Evolutionary conservation across 2,888 invertebrate genomes (phyloP), one percentile per base, ranked within the genome.

Genomic region (Notocelia uddmanniana): DNA sequence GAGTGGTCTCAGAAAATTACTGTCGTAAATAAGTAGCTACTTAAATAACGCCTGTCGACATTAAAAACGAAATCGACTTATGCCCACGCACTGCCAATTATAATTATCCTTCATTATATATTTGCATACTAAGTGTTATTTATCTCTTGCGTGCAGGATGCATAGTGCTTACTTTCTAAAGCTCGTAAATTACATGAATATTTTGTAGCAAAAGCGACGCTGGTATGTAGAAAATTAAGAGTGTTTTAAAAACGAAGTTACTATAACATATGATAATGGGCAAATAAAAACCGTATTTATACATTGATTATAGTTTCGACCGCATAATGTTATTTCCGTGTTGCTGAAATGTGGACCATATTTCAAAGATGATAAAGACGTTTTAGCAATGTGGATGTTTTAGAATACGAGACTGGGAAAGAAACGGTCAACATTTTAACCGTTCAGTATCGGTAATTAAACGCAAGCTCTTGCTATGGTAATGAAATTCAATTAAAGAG

Each of bases 401-500:
- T 10, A 50, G 23, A 34, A 50, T 58, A 59, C 34, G 59, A 68
- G n/a, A 11, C 34, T 60, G 48, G 3, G 26, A 41, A 45, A 58
- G 50, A 19, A 52, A 54, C 50, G 31, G 48, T 31, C 62, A 50
- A 63, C 63, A 68, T 63, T 73, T 69, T 57, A 58, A 63, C 73
- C 82, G 85, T 85, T 83, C 82, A 83, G 84, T 82, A 81, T 81
- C 80, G 80, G 86, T 86, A 90, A 90, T 90, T 89, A 89, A 90
- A 86, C 80, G 82, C 83, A 81, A 85, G 86, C 87, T 87, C 89
- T 88, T 85, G 86, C 85, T 87, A 87, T 87, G 85, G 83, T 89
- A 90, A 91, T 89, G 87, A 83, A 80, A 90, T 89, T 89, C 88
- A 91, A 90, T 90, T 91, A 90, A 89, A 88, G 85, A 83, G 85